Conservation (phyloP, 53 echinoderm and acorn worm species). For the Paelopatides confundens region DNA sequence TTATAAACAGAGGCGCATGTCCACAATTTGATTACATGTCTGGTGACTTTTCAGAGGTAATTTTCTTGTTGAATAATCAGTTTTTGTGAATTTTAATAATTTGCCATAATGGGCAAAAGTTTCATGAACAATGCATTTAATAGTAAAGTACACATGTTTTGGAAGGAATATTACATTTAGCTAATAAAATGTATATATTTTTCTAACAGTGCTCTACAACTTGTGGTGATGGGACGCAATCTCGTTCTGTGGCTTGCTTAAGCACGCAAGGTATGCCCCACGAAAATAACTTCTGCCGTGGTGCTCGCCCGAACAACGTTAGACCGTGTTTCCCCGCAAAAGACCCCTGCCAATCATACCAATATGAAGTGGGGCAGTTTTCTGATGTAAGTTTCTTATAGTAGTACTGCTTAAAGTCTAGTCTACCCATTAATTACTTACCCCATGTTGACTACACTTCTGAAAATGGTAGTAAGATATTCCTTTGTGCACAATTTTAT, state of each 20-base stretch:
- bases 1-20: background rate
- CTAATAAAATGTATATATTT: too few relatives aligned
- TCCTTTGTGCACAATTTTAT: too few relatives aligned
- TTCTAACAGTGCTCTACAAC: constrained; percentile 60
- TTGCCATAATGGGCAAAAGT: too few relatives aligned
- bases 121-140: too few relatives aligned
- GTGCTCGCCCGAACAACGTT: background rate
- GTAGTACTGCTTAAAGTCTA: too few relatives aligned
- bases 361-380: background rate
- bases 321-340: constrained; percentile 14
- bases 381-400: constrained; percentile 8
- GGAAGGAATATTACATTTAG: too few relatives aligned
- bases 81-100: too few relatives aligned
- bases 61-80: too few relatives aligned
- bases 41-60: constrained; percentile 36
- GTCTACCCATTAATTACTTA: too few relatives aligned
- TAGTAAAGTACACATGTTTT: too few relatives aligned
- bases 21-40: constrained; percentile 18
- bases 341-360: background rate
- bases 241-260: constrained; percentile 49
- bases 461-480: too few relatives aligned
- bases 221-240: constrained; percentile 66
- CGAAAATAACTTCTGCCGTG: background rate
- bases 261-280: background rate
- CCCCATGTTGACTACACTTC: too few relatives aligned